These are phyloP conservation scores for Limanda limanda DNA, from an alignment of 2,113 vertebrate species.

Conservation along the genomic window DNA sequence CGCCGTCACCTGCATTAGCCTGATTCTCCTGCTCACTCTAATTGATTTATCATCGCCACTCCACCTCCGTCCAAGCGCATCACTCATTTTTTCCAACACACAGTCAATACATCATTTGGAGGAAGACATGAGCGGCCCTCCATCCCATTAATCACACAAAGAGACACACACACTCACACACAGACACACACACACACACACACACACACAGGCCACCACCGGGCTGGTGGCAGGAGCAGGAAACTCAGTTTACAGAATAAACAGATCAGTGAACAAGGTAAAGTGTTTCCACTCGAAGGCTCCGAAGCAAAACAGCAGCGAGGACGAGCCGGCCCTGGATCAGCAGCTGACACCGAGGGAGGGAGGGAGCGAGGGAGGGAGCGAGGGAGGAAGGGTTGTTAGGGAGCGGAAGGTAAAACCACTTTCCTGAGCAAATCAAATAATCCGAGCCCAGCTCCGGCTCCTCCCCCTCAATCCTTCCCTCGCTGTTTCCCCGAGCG, in stretches of 20 bases:
- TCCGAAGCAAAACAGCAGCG: constrained; percentile 11
- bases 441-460: constrained; percentile 29
- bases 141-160: constrained; percentile 33
- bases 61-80: constrained; percentile 46
- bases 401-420: constrained; percentile 58
- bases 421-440: constrained; percentile 68
- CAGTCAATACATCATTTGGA: constrained; percentile 14
- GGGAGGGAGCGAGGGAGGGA: constrained; percentile 24
- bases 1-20: constrained; percentile 67
- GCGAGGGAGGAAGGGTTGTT: constrained; percentile 15
- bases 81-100: constrained; percentile 44
- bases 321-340: not conserved
- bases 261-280: constrained; percentile 17
- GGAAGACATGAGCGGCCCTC: not conserved
- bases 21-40: constrained; percentile 58
- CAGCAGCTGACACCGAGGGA: constrained; percentile 15
- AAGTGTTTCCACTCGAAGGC: constrained; percentile 39
- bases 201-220: not conserved
- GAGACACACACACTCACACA: not conserved
- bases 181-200: no score
- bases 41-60: constrained; percentile 73
- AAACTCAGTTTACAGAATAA: constrained; percentile 30
- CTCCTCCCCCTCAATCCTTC: constrained; percentile 9
- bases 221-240: not conserved
- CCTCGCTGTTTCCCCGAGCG: constrained; percentile 30